Evolutionary conservation across 2,888 invertebrate genomes (phyloP), one percentile per base, ranked within the genome.

Genomic region (Palloptera scutellata): DNA sequence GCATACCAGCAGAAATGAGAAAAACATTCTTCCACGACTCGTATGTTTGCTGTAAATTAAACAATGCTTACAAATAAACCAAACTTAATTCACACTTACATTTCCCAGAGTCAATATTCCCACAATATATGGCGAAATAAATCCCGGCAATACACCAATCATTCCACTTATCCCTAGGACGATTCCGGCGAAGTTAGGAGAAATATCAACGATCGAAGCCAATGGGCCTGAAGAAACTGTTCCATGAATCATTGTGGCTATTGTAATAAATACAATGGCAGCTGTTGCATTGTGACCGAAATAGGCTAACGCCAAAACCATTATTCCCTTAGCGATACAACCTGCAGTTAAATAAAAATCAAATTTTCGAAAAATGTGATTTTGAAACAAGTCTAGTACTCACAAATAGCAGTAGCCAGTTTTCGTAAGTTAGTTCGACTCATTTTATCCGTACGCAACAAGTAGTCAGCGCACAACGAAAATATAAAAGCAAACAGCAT

Each of bases 201-300:
- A 88, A 59, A 91, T 86, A 74, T 92, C 91, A 10, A 92, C 90
- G 66, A 90, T 86, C 63, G 87, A 88, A 3, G 91, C 89, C 43
- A 91, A 82, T 1, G 90, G 88, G 0, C 91, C 91, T 0, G 90
- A 88, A 0, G 90, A 89, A 1, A 90, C 88, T 0, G 90, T 89
- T 0, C 92, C 92, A 76, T 90, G 89, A 9, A 88, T 84, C 52
- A 88, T 88, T 1, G 89, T 88, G 0, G 91, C 90, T n/a, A 87
- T 72, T 48, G 89, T 88, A 70, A 91, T 84, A 72, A 90, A 87
- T 2, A 88, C 77, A 55, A 90, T 87, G 0, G 91, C 91, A 2
- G 87, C 83, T 1, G 81, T 83, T 5, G 88, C 86, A 76, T 91
- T 86, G 76, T 91, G 90, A 0, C 90, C 91, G 43, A 89, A 88